Base-by-base conservation (phyloP, 2,888 invertebrate genomes). In the Chydorus sphaericus region DNA sequence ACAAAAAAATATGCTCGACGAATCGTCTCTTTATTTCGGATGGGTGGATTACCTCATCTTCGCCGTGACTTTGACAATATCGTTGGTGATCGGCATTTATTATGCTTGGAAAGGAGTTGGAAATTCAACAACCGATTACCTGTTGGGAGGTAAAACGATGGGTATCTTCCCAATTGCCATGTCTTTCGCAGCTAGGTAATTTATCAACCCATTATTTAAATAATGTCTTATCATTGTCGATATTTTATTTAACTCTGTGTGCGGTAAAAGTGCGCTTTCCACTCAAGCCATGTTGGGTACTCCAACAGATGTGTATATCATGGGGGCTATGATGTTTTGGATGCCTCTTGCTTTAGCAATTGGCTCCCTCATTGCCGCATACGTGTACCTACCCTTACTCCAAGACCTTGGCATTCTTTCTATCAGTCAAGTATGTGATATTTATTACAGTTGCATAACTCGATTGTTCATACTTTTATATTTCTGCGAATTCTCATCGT, bases 111-210 rank as follows among this genome's bases (percentile, higher is more conserved):
- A 28, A 8, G 44, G 44, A 6, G 44, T 23, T 5, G 28, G 44
- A 14, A 44, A 23, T 44, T 44, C 44, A 26, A 44, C 44, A 26
- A 26, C 8, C 10, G 26, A 44, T 14, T 18, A 44, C 26, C 44
- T 44, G 8, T n/a, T 44, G 18, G 44, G 44, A 14, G 28, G 26
- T 5, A 44, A 44, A 44, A 20, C 20, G 10, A 44, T 44, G 10
- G 44, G 44, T 5, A 23, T 44, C 26, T 44, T 44, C n/a, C 26
- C 44, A 23, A 44, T 44, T n/a, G 44, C 44, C 44, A 44, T 44
- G 44, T 44, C 44, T 3, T 44, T 44, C 23, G 7, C 44, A 2
- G 44, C 44, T 3, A 44, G 44, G 44, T 44, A n/a, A 11, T n/a
- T n/a, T n/a, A n/a, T n/a, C n/a, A n/a, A n/a, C n/a, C n/a, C n/a